These are phyloP conservation scores for Galendromus occidentalis DNA, from an alignment of 1,140 invertebrate species.

Conservation along the genomic window DNA sequence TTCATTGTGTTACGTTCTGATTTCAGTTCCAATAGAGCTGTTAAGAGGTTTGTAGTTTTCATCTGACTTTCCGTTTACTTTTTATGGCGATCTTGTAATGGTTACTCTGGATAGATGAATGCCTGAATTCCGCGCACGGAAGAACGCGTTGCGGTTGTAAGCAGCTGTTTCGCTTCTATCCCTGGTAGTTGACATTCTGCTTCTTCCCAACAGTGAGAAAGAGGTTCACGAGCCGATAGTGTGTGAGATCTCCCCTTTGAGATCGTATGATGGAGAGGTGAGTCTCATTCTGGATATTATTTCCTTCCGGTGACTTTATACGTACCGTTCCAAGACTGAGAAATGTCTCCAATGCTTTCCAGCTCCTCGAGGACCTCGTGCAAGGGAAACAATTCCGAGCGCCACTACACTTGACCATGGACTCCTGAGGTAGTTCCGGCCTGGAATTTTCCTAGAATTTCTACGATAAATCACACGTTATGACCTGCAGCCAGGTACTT, in stretches of 20 bases:
- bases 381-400: constrained; percentile 44
- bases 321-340: too few species aligned
- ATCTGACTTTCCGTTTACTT: too few species aligned
- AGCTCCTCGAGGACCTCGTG: constrained; percentile 42
- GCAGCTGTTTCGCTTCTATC: too few species aligned
- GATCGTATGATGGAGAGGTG: constrained; percentile 68
- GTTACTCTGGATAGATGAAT: too few species aligned
- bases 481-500: too few species aligned
- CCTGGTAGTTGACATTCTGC: too few species aligned
- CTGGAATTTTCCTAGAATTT: too few species aligned
- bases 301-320: neutral
- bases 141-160: too few species aligned
- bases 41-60: too few species aligned
- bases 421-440: neutral
- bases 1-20: constrained; percentile 16
- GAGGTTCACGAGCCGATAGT: constrained; percentile 38
- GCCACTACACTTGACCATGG: constrained; percentile 30
- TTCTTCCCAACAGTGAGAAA: constrained; percentile 30
- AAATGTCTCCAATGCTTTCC: constrained; percentile 10
- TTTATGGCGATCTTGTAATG: too few species aligned
- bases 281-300: neutral
- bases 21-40: constrained; percentile 13
- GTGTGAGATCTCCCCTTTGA: constrained; percentile 72
- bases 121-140: too few species aligned
- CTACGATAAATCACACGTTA: too few species aligned